These are phyloP conservation scores for Brotula barbata DNA, from an alignment of 2,797 vertebrate genomes.

Conservation along the genomic window DNA sequence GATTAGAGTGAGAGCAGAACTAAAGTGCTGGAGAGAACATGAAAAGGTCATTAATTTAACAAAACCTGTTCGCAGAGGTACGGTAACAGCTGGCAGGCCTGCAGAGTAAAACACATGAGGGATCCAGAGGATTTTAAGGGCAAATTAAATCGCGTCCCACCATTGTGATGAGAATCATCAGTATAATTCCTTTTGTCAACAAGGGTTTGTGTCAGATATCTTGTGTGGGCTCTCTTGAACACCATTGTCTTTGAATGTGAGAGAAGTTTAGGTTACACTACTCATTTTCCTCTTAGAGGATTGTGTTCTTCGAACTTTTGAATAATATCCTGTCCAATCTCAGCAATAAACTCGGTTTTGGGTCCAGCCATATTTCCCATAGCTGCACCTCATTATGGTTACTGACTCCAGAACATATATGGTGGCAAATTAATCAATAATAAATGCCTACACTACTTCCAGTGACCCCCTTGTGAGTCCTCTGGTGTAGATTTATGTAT, in stretches of 20 bases:
- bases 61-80: slow-evolving; percentile 11
- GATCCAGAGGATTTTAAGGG: slow-evolving; percentile 39
- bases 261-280: background rate
- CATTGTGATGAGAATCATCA: slow-evolving; percentile 17
- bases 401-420: slow-evolving; percentile 35
- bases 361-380: background rate
- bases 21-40: too few species aligned
- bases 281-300: background rate
- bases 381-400: slow-evolving; percentile 24
- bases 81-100: slow-evolving; percentile 35
- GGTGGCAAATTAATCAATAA: slow-evolving; percentile 36
- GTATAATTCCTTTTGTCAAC: slow-evolving; percentile 24
- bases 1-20: too few species aligned
- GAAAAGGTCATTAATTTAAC: background rate
- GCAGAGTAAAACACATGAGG: slow-evolving; percentile 7
- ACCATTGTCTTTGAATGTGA: slow-evolving; percentile 5
- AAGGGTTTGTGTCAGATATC: slow-evolving; percentile 11
- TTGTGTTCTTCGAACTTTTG: background rate
- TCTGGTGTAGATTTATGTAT: slow-evolving; percentile 50
- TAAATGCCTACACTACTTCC: slow-evolving; percentile 32
- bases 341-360: too few species aligned
- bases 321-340: too few species aligned
- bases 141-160: slow-evolving; percentile 34
- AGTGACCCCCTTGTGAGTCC: slow-evolving; percentile 37
- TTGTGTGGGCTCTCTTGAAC: too few species aligned